Evolutionary conservation across 2,888 invertebrate species (phyloP), one percentile per base, ranked within the genome.

Genomic region (Mechanitis mazaeus): DNA sequence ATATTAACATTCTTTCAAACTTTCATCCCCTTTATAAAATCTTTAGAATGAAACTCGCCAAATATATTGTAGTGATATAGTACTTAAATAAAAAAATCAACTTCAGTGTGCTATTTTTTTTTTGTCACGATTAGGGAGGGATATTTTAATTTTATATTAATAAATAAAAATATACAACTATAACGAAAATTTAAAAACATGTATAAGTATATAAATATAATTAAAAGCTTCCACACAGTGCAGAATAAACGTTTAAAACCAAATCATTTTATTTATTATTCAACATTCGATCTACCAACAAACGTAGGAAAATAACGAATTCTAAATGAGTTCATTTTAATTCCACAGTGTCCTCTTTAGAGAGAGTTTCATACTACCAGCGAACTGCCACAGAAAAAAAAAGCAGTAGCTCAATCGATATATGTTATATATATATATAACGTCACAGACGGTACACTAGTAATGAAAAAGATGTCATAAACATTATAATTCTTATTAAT

Each of bases 241-340:
- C 50, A 28, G 11, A 50, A 50, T 31, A 50, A 50, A 50, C 11
- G 33, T 38, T 33, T 12, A 50, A 50, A 47, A 60, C 56, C 6
- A 45, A 56, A 59, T 55, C 12, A 55, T 59, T 59, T 59, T 47
- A 59, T 59, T 59, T 55, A 55, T 59, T 59, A 59, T 59, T 55
- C 55, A 59, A 46, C 50, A 50, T 50, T n/a, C 31, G 50, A 50
- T 50, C 31, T 31, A 50, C 50, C 50, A 31, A 50, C 50, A 50
- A 50, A 50, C 50, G 50, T 50, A 50, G 50, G 11, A 47, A 50
- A 50, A 50, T 50, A 50, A 50, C 50, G 50, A 50, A 50, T 50
- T 50, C 31, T 50, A 50, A 50, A 50, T 50, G 50, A 31, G 50
- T 50, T 3, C 50, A 50, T 50, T 50, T 50, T 50, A 50, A 50